Evolutionary conservation across 1,140 invertebrate species (phyloP).

Genomic region (Oscheius sp.): DNA sequence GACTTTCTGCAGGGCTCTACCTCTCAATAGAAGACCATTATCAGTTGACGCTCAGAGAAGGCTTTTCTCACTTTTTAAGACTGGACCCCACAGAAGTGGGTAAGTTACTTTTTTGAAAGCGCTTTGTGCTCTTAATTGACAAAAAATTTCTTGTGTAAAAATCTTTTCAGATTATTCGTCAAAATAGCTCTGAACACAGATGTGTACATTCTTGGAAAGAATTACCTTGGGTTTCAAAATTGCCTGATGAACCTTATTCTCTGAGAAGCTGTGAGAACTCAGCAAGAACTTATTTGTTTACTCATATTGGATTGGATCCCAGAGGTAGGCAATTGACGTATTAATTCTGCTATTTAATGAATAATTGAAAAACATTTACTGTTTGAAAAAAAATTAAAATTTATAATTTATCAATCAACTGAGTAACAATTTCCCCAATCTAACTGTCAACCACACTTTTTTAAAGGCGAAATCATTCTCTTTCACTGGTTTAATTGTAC

Average conservation of each 20-base stretch:
- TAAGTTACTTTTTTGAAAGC: slow-evolving; percentile 6
- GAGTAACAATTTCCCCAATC: too few species aligned
- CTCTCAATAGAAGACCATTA: slow-evolving; percentile 10
- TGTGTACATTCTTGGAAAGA: slow-evolving; percentile 22
- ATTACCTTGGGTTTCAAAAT: slow-evolving; percentile 11
- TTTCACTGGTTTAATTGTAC: too few species aligned
- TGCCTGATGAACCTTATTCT: not conserved
- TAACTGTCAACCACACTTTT: too few species aligned
- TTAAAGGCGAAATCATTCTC: too few species aligned
- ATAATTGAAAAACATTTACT: too few species aligned
- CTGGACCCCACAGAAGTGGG: slow-evolving; percentile 28
- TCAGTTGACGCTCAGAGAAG: not conserved
- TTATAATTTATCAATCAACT: too few species aligned
- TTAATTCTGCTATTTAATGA: too few species aligned
- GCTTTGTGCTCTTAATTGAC: not conserved
- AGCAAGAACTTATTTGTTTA: not conserved
- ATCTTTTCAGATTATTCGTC: slow-evolving; percentile 25
- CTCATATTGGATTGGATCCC: not conserved
- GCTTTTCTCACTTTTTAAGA: slow-evolving; percentile 10
- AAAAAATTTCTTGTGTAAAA: not conserved
- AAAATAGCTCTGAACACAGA: not conserved
- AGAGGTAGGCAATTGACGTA: not conserved
- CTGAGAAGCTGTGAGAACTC: not conserved
- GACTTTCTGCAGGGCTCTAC: too few species aligned
- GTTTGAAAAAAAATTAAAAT: too few species aligned